Base-by-base conservation (phyloP, 2,113 vertebrate species). In the Gallinago media region DNA sequence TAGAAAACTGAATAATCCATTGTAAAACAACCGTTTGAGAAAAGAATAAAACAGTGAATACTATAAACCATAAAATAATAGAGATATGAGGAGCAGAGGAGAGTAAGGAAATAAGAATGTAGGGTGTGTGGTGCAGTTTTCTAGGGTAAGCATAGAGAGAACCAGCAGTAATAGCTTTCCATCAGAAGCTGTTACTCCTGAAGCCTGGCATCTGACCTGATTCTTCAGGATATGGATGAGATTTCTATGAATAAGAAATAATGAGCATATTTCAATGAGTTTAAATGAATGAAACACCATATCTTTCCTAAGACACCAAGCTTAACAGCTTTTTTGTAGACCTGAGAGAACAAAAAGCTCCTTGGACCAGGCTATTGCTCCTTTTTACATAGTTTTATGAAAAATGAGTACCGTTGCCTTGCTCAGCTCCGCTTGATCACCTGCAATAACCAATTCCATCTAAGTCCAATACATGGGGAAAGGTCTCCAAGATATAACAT, bases 261-360 rank as follows among this genome's bases (percentile, higher is more conserved):
- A 95, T 82, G 78, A 91, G 71, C 49, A 94, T 80, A 96, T 93
- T 96, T 88, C 94, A 95, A 94, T 96, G 34, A 92, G 54, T 89
- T 89, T 63, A 96, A 96, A 91, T 73, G 73, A 96, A 96, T 95
- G 89, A 96, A 95, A 81, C 36, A 58, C 42, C 42, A 3, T 70
- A 73, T 62, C 82, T 95, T 88, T 90, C 77, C 85, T 83, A 86
- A 62, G 67, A 92, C 67, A 92, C 67, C 36, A 66, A 85, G 67
- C 67, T 94, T 83, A 83, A 49, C 66, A 83, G 75, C 66, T 70
- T 56, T 88, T 88, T 72, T 81, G 66, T 89, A 85, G 90, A 71
- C 38, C 49, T 32, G 18, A 92, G 56, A 72, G 88, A 93, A 96
- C 50, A 95, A 90, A 96, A 97, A 92, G 23, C 58, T 90, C 40